Conservation (phyloP, 2,797 vertebrate species). For the Dendrocincla fuliginosa region DNA sequence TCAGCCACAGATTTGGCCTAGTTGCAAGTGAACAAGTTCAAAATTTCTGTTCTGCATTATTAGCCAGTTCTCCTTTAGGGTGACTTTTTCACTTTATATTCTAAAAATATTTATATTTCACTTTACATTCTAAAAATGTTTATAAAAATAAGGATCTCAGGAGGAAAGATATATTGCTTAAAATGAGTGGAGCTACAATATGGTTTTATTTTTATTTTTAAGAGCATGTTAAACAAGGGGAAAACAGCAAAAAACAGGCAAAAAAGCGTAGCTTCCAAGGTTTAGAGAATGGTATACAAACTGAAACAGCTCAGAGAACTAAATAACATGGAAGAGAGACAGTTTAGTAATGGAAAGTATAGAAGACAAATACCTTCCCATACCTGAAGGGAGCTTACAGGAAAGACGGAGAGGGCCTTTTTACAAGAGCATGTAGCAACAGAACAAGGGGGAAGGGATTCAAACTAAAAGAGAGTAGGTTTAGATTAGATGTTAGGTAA, state of each 20-base stretch:
- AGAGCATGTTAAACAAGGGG: neutral
- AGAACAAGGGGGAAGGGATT: neutral
- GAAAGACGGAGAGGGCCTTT: neutral
- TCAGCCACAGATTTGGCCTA: neutral
- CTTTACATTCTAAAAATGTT: neutral
- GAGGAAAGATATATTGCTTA: neutral
- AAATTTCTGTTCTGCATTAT: neutral
- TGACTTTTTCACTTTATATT: neutral
- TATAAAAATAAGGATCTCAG: neutral
- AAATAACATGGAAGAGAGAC: neutral
- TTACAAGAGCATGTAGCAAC: too few relatives aligned
- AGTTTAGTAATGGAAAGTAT: neutral
- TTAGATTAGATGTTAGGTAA: neutral
- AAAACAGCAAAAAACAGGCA: neutral
- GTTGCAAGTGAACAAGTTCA: neutral
- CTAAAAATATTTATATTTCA: neutral
- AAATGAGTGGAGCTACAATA: neutral
- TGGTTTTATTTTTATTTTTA: neutral
- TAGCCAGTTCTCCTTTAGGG: neutral
- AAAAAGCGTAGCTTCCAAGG: neutral
- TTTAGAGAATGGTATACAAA: neutral
- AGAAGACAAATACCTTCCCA: neutral
- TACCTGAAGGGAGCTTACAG: neutral
- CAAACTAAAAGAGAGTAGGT: neutral
- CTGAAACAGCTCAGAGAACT: neutral